These are phyloP conservation scores for Sturmia bella DNA, from an alignment of 2,888 invertebrate species.

Conservation along the genomic window DNA sequence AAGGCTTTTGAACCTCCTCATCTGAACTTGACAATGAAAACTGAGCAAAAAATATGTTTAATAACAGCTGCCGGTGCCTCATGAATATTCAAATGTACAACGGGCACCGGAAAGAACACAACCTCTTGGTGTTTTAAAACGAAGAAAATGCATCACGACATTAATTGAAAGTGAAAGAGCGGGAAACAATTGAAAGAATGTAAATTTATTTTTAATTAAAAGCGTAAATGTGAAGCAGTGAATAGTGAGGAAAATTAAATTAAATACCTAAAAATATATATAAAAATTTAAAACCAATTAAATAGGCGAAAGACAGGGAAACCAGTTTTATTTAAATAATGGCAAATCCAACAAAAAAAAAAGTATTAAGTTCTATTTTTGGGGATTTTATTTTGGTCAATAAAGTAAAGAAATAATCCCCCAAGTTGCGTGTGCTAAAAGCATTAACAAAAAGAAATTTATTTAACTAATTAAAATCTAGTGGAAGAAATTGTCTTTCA, in stretches of 20 bases:
- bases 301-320: no score
- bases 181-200: slow-evolving; percentile 33
- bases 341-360: no score
- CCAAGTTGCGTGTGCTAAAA: no score
- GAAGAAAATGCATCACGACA: not conserved
- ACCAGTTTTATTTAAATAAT: no score
- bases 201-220: not conserved
- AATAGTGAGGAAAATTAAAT: slow-evolving; percentile 43
- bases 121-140: slow-evolving; percentile 33
- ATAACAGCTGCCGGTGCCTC: slow-evolving; percentile 74
- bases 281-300: no score
- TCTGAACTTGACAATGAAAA: slow-evolving; percentile 68
- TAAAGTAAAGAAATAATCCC: no score
- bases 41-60: slow-evolving; percentile 57
- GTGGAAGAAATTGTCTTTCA: no score
- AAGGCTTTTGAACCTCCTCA: slow-evolving; percentile 11
- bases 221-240: not conserved
- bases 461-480: no score
- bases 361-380: no score
- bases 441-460: no score
- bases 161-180: slow-evolving; percentile 23
- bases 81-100: slow-evolving; percentile 77
- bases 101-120: slow-evolving; percentile 76
- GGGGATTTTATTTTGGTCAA: no score
- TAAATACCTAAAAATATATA: no score